These are phyloP conservation scores for Hypsibius dujardini DNA, from an alignment of 1,140 invertebrate species.

Conservation along the genomic window DNA sequence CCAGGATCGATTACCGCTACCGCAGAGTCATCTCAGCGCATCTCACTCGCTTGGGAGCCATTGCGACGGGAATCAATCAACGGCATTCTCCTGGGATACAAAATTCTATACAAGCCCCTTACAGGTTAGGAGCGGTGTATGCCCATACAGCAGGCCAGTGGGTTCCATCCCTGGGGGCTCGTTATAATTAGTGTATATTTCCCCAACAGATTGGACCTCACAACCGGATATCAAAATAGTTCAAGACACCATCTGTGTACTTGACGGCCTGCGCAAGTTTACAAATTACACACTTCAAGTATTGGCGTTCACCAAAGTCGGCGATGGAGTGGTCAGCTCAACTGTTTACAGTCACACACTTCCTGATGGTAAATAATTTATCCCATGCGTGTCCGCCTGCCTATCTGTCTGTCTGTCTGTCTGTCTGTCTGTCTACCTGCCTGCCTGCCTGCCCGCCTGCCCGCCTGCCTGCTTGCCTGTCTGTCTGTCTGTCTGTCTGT, in stretches of 20 bases:
- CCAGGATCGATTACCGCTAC: conserved; percentile 51
- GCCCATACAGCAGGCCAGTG: conserved; percentile 37
- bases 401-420: too few relatives aligned
- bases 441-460: too few relatives aligned
- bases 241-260: conserved; percentile 21
- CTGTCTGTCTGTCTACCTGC: too few relatives aligned
- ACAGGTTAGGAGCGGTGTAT: conserved; percentile 42
- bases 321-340: conserved; percentile 75
- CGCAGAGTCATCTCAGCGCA: conserved; percentile 64
- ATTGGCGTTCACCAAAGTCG: conserved; percentile 75
- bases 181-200: not conserved
- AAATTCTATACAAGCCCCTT: conserved; percentile 72
- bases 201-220: conserved; percentile 14
- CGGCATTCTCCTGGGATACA: conserved; percentile 86
- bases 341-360: conserved; percentile 83
- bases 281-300: conserved; percentile 96
- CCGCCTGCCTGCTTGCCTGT: too few relatives aligned
- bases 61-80: conserved; percentile 72
- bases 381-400: too few relatives aligned
- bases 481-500: too few relatives aligned
- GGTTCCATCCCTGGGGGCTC: not conserved
- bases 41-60: conserved; percentile 77
- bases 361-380: conserved; percentile 57
- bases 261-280: conserved; percentile 61
- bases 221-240: conserved; percentile 6